phyloP scores from a whole-genome alignment of 1,140 invertebrate genomes.

The Euwallacea similis region DNA sequence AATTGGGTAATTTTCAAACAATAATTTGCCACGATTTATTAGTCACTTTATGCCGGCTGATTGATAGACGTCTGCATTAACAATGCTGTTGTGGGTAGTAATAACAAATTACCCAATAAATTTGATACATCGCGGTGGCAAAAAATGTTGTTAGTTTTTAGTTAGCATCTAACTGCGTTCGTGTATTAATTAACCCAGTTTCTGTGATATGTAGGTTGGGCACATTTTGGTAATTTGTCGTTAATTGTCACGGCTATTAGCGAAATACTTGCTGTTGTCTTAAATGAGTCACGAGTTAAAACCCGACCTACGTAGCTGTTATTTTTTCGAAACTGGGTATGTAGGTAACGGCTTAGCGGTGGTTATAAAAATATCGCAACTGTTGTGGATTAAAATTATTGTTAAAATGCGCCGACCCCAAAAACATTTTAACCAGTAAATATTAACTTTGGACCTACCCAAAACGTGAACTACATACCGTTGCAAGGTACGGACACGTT shows the following conservation, averaged over 20 bases:
- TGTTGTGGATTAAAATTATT: neutral
- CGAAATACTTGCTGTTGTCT: neutral
- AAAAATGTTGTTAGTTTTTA: neutral
- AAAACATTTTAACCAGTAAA: constrained; percentile 1
- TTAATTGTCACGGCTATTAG: neutral
- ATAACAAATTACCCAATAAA: neutral
- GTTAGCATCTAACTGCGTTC: neutral
- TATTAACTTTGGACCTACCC: constrained; percentile 6
- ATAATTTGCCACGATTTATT: constrained; percentile 3
- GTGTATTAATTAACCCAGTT: neutral
- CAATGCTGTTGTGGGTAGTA: neutral
- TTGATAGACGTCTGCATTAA: neutral
- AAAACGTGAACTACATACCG: constrained; percentile 5
- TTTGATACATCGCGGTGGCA: neutral
- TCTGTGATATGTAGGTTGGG: neutral
- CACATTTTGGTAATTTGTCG: neutral
- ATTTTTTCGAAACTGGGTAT: neutral
- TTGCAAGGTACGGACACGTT: neutral
- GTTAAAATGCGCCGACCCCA: neutral
- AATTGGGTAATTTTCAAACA: neutral
- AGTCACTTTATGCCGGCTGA: neutral
- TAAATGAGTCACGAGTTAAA: neutral
- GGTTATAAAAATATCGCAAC: neutral
- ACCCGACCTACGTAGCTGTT: neutral
- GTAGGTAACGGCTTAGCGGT: neutral